Evolutionary conservation across 64 coral and sea anemone genomes (phyloP), one percentile per base, ranked within the genome.

Genomic region (Dendronephthya gigantea): DNA sequence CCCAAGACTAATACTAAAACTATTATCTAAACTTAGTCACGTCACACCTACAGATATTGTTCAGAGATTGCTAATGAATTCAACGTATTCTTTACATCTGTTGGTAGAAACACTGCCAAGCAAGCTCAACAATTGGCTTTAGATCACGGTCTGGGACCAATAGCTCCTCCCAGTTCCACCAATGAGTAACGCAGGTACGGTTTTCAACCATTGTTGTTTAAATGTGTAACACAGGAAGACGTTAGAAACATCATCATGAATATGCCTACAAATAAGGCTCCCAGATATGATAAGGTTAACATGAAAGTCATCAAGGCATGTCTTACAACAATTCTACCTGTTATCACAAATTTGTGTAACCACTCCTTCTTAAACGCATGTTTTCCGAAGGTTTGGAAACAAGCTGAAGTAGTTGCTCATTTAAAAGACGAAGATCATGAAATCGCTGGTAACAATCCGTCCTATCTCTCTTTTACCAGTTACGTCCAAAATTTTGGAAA

Each of bases 51-150:
- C n/a, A n/a, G n/a, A n/a, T n/a, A n/a, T n/a, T n/a, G n/a, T n/a
- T n/a, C n/a, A n/a, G n/a, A n/a, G n/a, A n/a, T n/a, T 87, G 85
- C 85, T 23, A 87, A 87, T 27, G 85, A 87, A 39, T 87, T 70
- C 43, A 87, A 87, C 17, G 27, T 2, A 7, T 87, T 43, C 69
- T 87, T 87, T 49, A 27, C 51, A 87, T 87, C 85, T 25, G 27
- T 87, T 70, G 85, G 85, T 70, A 62, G 43, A 15, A 70, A 39
- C 39, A 39, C 85, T 41, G 55, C 85, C 39, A 87, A 35, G 23
- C 22, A 87, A 87, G 85, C 85, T 23, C 41, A 87, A 39, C 19
- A 87, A 87, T 39, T 87, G 39, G 85, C 59, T 25, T 10, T 13
- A 28, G 35, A 87, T 23, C 74, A 39, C 74, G 36, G 62, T 37